Evolutionary conservation across 1,140 invertebrate genomes (phyloP), one percentile per base, ranked within the genome.

Genomic region (Drosophila tristis): DNA sequence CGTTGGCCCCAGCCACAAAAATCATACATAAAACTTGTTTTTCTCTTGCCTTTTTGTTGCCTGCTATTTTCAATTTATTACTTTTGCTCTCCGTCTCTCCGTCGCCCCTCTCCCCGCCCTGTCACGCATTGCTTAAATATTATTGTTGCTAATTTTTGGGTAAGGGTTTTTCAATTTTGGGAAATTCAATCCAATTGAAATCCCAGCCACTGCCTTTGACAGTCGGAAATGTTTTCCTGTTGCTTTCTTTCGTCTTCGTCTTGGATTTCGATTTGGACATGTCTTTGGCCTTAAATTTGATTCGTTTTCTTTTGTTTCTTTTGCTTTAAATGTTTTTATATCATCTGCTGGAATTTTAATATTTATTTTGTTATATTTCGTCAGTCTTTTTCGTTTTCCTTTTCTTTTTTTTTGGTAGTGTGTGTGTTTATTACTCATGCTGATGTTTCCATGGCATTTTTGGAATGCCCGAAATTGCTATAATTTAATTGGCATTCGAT

Each of bases 1-100:
- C 35, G 23, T 48, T 60, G 39, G 56, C 44, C 4, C 11, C 58
- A 64, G 68, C 74, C 77, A 66, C 70, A 77, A 77, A 64, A 80
- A 62, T 56, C 60, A 84, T 56, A 82, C 56, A 84, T 56, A 82
- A 74, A 89, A 79, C 86, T 89, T 80, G 82, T 66, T 81, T 79
- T 66, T 59, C 74, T 67, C 29, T 77, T 71, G 45, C 53, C 43
- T 57, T 68, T 68, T 65, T 56, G 65, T 70, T 45, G 66, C 66
- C 66, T 70, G 64, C 66, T 77, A 77, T 87, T 77, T 77, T 76
- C 63, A 68, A 76, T 77, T 68, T 76, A 77, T 77, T 70, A 68
- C 73, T 56, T 31, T 39, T 39, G 11, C 9, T 35, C 31, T 35
- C 31, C 8, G 9, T 5, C 53, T 5, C 51, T 1, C 58, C 1